Base-by-base conservation (phyloP, 2,888 invertebrate genomes). In the Drosophila subquinaria region DNA sequence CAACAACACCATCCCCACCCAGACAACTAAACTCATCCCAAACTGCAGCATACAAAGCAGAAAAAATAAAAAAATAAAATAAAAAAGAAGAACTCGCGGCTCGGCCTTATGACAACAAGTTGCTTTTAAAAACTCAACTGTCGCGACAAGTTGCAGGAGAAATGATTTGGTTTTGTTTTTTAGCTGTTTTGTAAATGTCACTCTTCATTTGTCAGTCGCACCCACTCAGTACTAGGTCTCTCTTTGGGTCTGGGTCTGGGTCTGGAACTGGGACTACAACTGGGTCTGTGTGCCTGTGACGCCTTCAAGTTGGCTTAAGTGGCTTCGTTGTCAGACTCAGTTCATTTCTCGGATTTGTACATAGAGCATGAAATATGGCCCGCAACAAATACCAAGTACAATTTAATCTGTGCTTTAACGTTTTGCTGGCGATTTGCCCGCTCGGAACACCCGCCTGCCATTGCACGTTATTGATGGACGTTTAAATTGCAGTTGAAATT, bases 171-270 rank as follows among this genome's bases (percentile, higher is more conserved):
- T 84, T 87, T 74, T 83, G 72, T 82, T 85, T 76, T 75, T 73
- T 82, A 76, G 76, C 77, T 90, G 90, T 91, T 91, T 90, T 90
- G 90, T 90, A 82, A 88, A 90, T 91, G 92, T 91, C 91, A 91
- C 88, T 91, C 91, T 91, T 91, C 91, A 91, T 91, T 91, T 91
- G 90, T 91, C 91, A 91, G 83, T 73, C 65, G 70, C 82, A 66
- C 75, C 70, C 65, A 69, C 60, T 17, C 38, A 36, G 23, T 36
- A 20, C 43, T 56, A 5, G 27, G 15, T 38, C 30, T 11, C 10
- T 6, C 4, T 38, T 30, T 50, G 30, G 42, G 20, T 27, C 33
- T 45, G 6, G 53, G 13, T 17, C 9, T 27, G 11, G 43, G 13
- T 27, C n/a, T 47, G 47, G 27, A 27, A 53, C 27, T 27, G 27